These are phyloP conservation scores for Pristionchus fissidentatus DNA, from an alignment of 2,888 invertebrate genomes.

Conservation along the genomic window DNA sequence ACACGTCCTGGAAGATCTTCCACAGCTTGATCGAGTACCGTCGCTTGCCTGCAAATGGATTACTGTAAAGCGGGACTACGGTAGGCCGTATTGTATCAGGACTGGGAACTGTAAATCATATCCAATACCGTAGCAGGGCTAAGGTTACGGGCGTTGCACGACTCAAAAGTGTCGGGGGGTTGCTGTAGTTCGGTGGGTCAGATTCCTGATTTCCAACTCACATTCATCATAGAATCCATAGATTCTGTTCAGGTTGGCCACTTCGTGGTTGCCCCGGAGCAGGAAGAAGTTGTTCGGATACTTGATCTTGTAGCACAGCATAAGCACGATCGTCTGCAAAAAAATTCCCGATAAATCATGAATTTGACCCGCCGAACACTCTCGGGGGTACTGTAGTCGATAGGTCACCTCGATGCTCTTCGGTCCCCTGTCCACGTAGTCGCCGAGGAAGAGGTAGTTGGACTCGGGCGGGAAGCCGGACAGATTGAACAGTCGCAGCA, in stretches of 20 bases:
- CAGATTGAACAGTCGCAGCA: constrained; percentile 64
- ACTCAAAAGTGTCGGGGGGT: background rate
- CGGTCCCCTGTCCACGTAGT: constrained; percentile 68
- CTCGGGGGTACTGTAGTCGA: background rate
- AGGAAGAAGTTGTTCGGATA: constrained; percentile 74
- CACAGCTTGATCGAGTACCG: constrained; percentile 71
- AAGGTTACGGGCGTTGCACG: background rate
- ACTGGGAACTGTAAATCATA: too few relatives aligned
- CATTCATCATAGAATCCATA: constrained; percentile 75
- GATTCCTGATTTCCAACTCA: constrained; percentile 51
- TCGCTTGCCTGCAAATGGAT: constrained; percentile 64
- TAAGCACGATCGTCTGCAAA: constrained; percentile 73
- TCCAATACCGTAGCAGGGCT: background rate
- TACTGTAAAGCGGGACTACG: background rate
- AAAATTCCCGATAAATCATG: background rate
- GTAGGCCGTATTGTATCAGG: background rate
- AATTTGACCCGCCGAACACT: background rate
- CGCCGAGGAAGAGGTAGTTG: constrained; percentile 67
- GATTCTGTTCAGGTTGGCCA: constrained; percentile 71
- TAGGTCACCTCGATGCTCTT: constrained; percentile 64
- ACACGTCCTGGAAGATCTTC: constrained; percentile 74
- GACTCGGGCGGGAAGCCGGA: constrained; percentile 67
- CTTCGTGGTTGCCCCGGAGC: constrained; percentile 74
- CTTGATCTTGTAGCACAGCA: constrained; percentile 74
- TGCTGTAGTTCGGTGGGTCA: background rate